Base-by-base conservation (phyloP, 2,113 vertebrate species). In the Sinocyclocheilus anophthalmus region DNA sequence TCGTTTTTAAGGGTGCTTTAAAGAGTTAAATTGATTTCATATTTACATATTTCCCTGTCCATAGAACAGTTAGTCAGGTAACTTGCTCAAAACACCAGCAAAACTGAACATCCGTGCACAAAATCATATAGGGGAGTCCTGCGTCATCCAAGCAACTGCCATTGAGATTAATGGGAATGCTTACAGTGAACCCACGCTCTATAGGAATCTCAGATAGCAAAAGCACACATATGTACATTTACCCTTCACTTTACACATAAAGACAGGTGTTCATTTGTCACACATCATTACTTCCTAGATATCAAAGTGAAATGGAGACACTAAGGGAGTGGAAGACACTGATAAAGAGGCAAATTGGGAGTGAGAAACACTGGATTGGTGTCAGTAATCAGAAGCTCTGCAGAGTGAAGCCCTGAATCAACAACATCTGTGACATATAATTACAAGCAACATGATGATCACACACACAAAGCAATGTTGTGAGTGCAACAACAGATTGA, bases 401-500 rank as follows among this genome's bases (percentile, higher is more conserved):
- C 76, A 63, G 80, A 50, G 55, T 53, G 87, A 85, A 90, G 63
- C 83, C 83, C 85, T 82, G 69, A 81, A 84, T 78, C 80, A 85
- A 85, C 87, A 84, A 61, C 30, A 83, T 77, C 57, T 55, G 65
- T 77, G 87, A 55, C 85, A 81, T 79, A 83, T 83, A 85, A 91
- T 88, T 72, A 86, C 53, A 86, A 91, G 11, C 39, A 73, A 87
- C 85, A 65, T 20, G 50, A 79, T 55, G 79, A 81, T 72, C 48
- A 63, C 80, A 80, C 76, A 55, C 69, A 90, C 83, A 70, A 80
- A 45, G 76, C 77, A 69, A 79, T 30, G 53, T 55, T 57, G 61
- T 76, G 59, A 73, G 5, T 26, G 83, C 76, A 88, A 42, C 76
- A 85, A 83, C 84, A 50, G 78, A 42, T 77, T 81, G 85, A 94